Evolutionary conservation across 2,113 vertebrate genomes (phyloP), one percentile per base, ranked within the genome.

Genomic region (Brachypodius melanocephalos): DNA sequence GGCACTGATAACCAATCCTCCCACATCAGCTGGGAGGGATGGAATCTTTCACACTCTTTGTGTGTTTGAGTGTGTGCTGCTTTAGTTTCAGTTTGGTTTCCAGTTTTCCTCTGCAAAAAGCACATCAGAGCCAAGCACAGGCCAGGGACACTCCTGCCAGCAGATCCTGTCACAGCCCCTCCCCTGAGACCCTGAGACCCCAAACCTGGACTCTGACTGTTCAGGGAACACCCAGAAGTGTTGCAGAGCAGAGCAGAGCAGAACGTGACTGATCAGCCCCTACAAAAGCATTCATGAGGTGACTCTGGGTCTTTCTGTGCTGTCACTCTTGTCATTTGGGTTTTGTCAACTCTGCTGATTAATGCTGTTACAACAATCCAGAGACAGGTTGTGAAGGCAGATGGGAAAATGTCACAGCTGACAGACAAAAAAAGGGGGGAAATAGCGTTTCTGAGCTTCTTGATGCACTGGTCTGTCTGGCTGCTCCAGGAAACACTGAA

Each of bases 251-350:
- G 78, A 49, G 90, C 36, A 10, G 22, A 48, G 74, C 80, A 85
- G 43, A 58, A 66, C 0, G 34, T 14, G 55, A 29, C 66, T n/a
- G 65, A 40, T 72, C 69, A 95, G 42, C 46, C 76, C 42, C 10
- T 36, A 17, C 49, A 58, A 89, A 93, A 80, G 61, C 69, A 69
- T 1, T 62, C 88, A 67, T 67, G 88, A 90, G 76, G 65, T 57
- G 63, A 2, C 75, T 90, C 95, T 95, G 93, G 93, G 55, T 26
- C 82, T 71, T 96, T 96, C 94, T 88, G 72, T 96, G 57, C 74
- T 84, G 76, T 65, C 80, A 57, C 42, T 71, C 82, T 28, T 6
- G 34, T 49, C 16, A 32, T 51, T 71, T 42, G 72, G 17, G 14
- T 80, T 96, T 85, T 88, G 72, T 61, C 11, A 2, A 4, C 72